Evolutionary conservation across 2,888 invertebrate genomes (phyloP).

Genomic region (Crioceris asparagi): DNA sequence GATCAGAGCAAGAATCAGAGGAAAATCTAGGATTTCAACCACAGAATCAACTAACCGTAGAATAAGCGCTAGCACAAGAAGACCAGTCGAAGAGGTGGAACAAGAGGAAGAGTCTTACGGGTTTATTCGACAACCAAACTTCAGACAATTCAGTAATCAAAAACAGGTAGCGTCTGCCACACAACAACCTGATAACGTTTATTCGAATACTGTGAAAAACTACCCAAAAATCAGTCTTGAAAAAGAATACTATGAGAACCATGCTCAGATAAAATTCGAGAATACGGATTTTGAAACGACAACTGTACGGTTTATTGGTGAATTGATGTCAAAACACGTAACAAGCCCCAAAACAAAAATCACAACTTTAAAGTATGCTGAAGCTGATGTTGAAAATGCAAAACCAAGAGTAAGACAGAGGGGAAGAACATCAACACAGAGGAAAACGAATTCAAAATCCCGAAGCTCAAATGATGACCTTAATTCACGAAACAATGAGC

Average conservation of each 20-base stretch:
- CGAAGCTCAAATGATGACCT: conserved; percentile 1
- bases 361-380: conserved; percentile 11
- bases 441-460: conserved; percentile 3
- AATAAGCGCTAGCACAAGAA: conserved; percentile 16
- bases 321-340: conserved; percentile 32
- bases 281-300: conserved; percentile 10
- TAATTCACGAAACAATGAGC: conserved; percentile 10
- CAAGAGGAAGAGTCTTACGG: conserved; percentile 39
- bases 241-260: too few relatives aligned
- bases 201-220: conserved; percentile 13
- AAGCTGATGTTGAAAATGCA: conserved; percentile 17
- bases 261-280: conserved; percentile 7
- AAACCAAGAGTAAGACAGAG: conserved; percentile 20
- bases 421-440: conserved; percentile 13
- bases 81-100: conserved; percentile 18
- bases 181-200: conserved; percentile 13
- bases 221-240: too few relatives aligned
- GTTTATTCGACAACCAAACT: conserved; percentile 26
- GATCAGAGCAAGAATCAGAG: conserved; percentile 24
- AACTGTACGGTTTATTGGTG: conserved; percentile 30
- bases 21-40: conserved; percentile 16
- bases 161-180: conserved; percentile 26
- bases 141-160: background rate
- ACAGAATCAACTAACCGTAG: conserved; percentile 15
- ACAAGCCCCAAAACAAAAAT: conserved; percentile 12